These are phyloP conservation scores for Phymastichus coffea DNA, from an alignment of 1,140 invertebrate species.

Conservation along the genomic window DNA sequence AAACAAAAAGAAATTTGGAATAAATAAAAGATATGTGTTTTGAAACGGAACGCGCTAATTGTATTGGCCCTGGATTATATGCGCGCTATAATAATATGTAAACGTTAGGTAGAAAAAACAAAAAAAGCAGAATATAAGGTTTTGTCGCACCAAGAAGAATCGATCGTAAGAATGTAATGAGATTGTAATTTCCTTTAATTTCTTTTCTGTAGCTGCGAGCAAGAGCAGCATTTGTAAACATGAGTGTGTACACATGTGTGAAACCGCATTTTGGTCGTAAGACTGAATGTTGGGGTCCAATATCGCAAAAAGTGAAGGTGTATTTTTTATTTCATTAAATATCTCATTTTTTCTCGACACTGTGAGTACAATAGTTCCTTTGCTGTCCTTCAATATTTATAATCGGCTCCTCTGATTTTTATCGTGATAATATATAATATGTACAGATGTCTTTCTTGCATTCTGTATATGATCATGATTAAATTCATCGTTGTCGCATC, in stretches of 20 bases:
- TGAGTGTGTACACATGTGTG: constrained; percentile 22
- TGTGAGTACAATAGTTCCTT: constrained; percentile 8
- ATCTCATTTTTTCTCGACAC: constrained; percentile 23
- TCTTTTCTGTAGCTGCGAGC: constrained; percentile 20
- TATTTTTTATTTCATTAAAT: constrained; percentile 27
- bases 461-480: constrained; percentile 38
- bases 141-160: constrained; percentile 43
- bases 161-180: constrained; percentile 49
- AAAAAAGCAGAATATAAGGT: constrained; percentile 37
- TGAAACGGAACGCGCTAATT: constrained; percentile 30
- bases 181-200: constrained; percentile 25
- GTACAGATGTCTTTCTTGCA: constrained; percentile 35
- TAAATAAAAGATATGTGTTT: constrained; percentile 34
- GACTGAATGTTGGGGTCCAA: constrained; percentile 29
- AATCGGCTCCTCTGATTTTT: constrained; percentile 11
- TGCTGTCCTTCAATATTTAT: constrained; percentile 12
- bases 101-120: constrained; percentile 21
- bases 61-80: constrained; percentile 43
- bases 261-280: constrained; percentile 26
- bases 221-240: constrained; percentile 23
- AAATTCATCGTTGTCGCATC: constrained; percentile 8
- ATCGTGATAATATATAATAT: constrained; percentile 42
- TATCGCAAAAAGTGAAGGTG: constrained; percentile 28
- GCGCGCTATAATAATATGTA: constrained; percentile 16
- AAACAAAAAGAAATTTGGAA: constrained; percentile 31